These are phyloP conservation scores for Coreius guichenoti DNA, from an alignment of 2,797 vertebrate genomes.

Conservation along the genomic window DNA sequence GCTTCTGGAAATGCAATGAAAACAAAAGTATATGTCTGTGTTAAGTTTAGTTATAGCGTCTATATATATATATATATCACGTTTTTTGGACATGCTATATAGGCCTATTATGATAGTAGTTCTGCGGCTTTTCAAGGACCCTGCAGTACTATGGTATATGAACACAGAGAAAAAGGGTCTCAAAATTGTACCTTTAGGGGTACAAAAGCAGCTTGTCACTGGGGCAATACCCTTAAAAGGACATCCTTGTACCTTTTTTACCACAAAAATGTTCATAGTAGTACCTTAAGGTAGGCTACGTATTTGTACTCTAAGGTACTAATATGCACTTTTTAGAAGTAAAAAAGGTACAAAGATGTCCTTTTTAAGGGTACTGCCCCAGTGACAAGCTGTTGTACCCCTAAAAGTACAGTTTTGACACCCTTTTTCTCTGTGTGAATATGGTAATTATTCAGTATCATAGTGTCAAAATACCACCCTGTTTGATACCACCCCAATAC, in stretches of 20 bases:
- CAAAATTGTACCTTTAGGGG: too few species aligned
- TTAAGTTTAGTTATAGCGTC: not conserved
- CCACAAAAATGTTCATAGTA: too few species aligned
- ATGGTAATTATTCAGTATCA: not conserved
- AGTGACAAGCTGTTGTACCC: not conserved
- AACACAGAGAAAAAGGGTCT: too few species aligned
- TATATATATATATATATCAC: not conserved
- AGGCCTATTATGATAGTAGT: not conserved
- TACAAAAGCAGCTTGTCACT: too few species aligned
- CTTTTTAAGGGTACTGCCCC: too few species aligned
- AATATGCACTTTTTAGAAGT: too few species aligned
- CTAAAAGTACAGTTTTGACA: not conserved
- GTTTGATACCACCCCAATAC: not conserved
- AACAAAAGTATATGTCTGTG: not conserved
- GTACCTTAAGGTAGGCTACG: too few species aligned
- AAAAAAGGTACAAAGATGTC: too few species aligned
- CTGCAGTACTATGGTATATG: too few species aligned
- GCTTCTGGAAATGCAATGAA: constrained; percentile 17
- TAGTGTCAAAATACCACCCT: not conserved
- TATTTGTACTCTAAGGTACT: too few species aligned
- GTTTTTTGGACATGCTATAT: not conserved
- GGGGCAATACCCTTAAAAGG: too few species aligned
- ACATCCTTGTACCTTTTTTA: too few species aligned
- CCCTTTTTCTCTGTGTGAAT: not conserved
- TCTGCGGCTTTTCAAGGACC: not conserved